These are phyloP conservation scores for Steatornis caripensis DNA, from an alignment of 2,113 vertebrate genomes.

Conservation along the genomic window DNA sequence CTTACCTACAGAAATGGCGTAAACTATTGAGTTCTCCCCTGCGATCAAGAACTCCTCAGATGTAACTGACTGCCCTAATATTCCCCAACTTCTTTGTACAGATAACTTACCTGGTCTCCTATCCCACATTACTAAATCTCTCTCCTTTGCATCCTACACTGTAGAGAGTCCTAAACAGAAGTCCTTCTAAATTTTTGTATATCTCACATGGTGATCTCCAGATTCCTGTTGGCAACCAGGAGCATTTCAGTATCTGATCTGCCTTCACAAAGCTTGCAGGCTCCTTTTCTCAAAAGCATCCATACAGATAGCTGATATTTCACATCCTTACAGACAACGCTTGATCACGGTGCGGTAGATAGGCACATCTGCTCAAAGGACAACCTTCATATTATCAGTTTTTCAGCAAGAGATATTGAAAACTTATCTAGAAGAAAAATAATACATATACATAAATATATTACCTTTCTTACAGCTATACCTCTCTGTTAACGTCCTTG, in stretches of 20 bases:
- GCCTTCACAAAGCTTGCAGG: background rate
- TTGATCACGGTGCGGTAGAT: background rate
- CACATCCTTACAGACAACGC: background rate
- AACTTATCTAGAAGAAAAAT: background rate
- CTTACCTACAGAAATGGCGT: background rate
- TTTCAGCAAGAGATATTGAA: background rate
- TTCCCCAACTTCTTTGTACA: background rate
- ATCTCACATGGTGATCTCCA: background rate
- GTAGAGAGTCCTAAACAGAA: background rate
- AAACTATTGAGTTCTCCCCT: background rate
- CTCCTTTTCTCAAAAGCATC: background rate
- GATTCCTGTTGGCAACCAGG: background rate
- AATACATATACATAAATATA: background rate
- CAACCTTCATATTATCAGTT: background rate
- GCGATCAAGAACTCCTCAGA: background rate
- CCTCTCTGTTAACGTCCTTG: background rate
- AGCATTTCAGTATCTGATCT: background rate
- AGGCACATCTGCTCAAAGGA: background rate
- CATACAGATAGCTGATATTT: background rate
- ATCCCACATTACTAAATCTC: background rate
- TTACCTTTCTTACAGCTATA: background rate
- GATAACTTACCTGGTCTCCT: background rate
- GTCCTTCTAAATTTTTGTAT: background rate
- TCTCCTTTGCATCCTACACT: background rate
- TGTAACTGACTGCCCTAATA: background rate